Percentiles rank a stretch among this genome's conserved stretches.
Conservation (phyloP, 2,113 vertebrate species). For the Clinocottus analis region DNA sequence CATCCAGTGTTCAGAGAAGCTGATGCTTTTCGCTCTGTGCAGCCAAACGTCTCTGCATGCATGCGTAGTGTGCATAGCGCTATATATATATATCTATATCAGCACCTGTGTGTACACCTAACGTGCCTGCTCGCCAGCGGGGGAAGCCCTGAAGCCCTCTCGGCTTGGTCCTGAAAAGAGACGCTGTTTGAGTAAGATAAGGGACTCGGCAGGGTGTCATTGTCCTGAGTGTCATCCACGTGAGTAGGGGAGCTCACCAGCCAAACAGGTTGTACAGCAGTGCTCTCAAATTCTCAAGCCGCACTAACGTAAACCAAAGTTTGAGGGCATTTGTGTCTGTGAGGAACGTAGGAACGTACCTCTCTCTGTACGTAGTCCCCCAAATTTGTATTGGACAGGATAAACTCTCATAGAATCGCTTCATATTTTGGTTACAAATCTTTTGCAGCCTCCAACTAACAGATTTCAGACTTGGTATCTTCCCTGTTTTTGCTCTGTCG, state of each 20-base stretch:
- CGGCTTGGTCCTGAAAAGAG: slow-evolving; percentile 18
- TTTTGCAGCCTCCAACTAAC: neutral
- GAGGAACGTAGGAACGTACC: neutral
- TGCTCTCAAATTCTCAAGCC: neutral
- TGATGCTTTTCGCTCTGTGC: slow-evolving; percentile 7
- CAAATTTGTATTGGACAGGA: neutral
- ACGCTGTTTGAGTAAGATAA: slow-evolving; percentile 48
- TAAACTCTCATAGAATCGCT: neutral
- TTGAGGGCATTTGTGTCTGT: neutral
- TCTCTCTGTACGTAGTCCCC: neutral
- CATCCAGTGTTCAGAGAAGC: neutral
- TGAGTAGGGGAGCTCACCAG: slow-evolving; percentile 19
- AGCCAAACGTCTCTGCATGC: slow-evolving; percentile 25
- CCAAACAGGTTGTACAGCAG: neutral
- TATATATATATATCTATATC: neutral
- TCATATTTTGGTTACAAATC: neutral
- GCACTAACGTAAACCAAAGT: neutral
- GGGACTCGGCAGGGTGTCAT: slow-evolving; percentile 9
- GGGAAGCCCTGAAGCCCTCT: neutral
- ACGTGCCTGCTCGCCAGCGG: neutral
- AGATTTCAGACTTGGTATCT: slow-evolving; percentile 1
- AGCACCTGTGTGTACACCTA: slow-evolving; percentile 37
- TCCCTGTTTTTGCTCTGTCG: neutral
- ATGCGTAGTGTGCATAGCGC: neutral
- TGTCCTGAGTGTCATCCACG: slow-evolving; percentile 26